Evolutionary conservation across 1,140 invertebrate species (phyloP).

Genomic region (Drosophila tropicalis): DNA sequence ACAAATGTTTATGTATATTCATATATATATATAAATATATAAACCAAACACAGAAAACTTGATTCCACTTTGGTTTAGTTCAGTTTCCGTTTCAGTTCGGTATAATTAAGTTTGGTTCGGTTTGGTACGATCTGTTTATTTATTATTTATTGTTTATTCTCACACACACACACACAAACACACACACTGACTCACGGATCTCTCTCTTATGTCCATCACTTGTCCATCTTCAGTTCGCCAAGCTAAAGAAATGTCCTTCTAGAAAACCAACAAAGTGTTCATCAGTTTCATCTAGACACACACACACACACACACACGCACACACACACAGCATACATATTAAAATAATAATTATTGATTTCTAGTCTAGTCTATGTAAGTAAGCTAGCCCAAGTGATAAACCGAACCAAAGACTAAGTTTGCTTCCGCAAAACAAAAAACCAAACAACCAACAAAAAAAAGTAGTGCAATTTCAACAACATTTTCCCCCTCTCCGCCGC

Average conservation of each 20-base stretch:
- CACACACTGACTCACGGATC: background rate
- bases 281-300: background rate
- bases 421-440: background rate
- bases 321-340: background rate
- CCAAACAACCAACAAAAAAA: background rate
- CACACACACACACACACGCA: background rate
- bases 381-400: constrained; percentile 8
- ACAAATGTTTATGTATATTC: constrained; percentile 47
- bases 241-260: constrained; percentile 2
- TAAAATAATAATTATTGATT: constrained; percentile 15
- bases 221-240: constrained; percentile 39
- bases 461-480: background rate
- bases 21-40: constrained; percentile 41
- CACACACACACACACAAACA: constrained; percentile 19
- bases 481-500: background rate
- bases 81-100: constrained; percentile 18
- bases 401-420: constrained; percentile 7
- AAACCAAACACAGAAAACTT: constrained; percentile 61
- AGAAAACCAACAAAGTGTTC: constrained; percentile 5
- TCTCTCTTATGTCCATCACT: constrained; percentile 16
- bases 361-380: background rate
- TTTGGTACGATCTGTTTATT: constrained; percentile 17
- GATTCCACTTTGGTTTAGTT: constrained; percentile 39
- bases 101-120: constrained; percentile 13
- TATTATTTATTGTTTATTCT: constrained; percentile 8